phyloP scores from a whole-genome alignment of 2,797 vertebrate genomes.

The Cossypha niveicapilla region DNA sequence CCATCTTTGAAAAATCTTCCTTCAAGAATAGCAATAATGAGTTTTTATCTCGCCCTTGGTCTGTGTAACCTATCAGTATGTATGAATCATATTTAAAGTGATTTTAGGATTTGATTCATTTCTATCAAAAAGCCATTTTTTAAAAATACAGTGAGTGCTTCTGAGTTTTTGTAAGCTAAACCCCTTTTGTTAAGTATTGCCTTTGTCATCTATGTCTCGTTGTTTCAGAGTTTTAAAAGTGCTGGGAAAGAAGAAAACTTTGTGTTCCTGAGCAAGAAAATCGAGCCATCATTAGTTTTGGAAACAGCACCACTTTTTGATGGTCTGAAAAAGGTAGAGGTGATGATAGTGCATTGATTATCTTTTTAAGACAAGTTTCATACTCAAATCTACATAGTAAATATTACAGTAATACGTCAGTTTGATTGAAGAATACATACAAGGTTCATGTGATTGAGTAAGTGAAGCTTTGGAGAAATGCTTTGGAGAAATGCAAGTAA shows the following conservation, averaged over 20 bases:
- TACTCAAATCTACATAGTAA: neutral
- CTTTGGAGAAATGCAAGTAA: too few species aligned
- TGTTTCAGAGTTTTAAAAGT: constrained; percentile 14
- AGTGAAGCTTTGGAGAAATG: neutral
- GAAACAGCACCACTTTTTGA: constrained; percentile 76
- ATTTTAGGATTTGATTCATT: neutral
- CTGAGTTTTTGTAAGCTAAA: neutral
- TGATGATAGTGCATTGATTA: neutral
- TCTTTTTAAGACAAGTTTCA: neutral
- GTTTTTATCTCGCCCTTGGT: accelerated
- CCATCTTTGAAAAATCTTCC: neutral
- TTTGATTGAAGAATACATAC: neutral
- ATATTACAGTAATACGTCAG: neutral
- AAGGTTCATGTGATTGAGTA: neutral
- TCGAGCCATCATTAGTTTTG: constrained; percentile 75
- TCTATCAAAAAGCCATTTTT: neutral
- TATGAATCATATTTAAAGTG: neutral
- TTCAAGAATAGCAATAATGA: neutral
- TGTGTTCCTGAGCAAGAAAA: constrained; percentile 68
- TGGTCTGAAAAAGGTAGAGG: constrained; percentile 80
- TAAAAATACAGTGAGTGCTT: neutral
- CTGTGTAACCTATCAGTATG: neutral
- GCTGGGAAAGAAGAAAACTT: neutral
- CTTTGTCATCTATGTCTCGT: neutral
- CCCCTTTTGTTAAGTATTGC: neutral